These are phyloP conservation scores for Dusona sp. DNA, from an alignment of 2,888 invertebrate genomes.

Conservation along the genomic window DNA sequence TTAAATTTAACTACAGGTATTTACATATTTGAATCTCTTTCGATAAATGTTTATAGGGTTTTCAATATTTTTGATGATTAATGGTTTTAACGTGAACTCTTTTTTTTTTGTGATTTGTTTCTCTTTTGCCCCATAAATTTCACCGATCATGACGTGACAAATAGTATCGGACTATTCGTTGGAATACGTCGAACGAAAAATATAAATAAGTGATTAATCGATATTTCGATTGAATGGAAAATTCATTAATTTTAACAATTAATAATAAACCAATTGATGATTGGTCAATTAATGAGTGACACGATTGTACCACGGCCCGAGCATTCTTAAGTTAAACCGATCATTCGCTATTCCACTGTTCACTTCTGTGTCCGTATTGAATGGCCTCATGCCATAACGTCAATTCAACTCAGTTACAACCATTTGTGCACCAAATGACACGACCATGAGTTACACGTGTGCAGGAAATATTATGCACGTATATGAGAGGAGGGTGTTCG, in stretches of 20 bases:
- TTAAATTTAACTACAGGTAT: too few species aligned
- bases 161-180: background rate
- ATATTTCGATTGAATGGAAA: background rate
- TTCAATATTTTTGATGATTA: background rate
- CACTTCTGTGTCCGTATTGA: conserved; percentile 13
- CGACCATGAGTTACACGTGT: conserved; percentile 31
- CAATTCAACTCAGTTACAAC: conserved; percentile 64
- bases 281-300: conserved; percentile 11
- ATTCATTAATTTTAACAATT: background rate
- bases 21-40: background rate
- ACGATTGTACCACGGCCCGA: conserved; percentile 12
- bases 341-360: conserved; percentile 24
- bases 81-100: background rate
- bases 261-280: conserved; percentile 17
- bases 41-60: background rate
- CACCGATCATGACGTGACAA: background rate
- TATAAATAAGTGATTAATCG: background rate
- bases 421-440: conserved; percentile 50
- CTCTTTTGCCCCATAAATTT: background rate
- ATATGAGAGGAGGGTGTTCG: background rate
- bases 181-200: background rate
- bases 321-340: conserved; percentile 41
- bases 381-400: conserved; percentile 39
- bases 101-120: background rate
- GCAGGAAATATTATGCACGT: conserved; percentile 31